A percentile compares a stretch with the other conserved stretches of the same genome.
These are phyloP conservation scores for Delichon dasypus DNA, from an alignment of 2,797 vertebrate genomes.

Conservation along the genomic window DNA sequence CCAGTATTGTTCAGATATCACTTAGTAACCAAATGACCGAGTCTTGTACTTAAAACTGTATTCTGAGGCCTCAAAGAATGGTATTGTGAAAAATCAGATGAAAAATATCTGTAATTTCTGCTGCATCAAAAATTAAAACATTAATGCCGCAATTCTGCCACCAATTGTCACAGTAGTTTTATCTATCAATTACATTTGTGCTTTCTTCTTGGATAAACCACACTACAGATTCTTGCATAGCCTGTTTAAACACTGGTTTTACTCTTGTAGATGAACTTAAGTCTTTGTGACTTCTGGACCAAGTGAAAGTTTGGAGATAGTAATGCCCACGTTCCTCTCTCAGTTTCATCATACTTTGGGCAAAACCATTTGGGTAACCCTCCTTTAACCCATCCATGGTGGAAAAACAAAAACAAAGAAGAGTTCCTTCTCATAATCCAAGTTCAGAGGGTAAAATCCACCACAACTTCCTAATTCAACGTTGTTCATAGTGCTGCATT, in stretches of 20 bases:
- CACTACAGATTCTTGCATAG: background rate
- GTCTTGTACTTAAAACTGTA: background rate
- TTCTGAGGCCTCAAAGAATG: background rate
- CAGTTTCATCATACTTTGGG: background rate
- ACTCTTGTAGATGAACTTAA: background rate
- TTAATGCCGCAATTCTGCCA: background rate
- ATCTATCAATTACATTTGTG: background rate
- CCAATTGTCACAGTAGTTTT: background rate
- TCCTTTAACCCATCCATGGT: background rate
- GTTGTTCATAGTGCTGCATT: rapidly evolving
- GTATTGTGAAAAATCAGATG: background rate
- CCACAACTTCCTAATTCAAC: background rate
- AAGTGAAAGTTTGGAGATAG: background rate
- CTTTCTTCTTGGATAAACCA: background rate
- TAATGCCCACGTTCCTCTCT: background rate
- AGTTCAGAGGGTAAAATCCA: background rate
- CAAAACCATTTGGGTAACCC: background rate
- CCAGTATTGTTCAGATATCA: background rate
- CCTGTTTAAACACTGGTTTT: background rate
- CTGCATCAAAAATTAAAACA: background rate
- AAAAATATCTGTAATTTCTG: background rate
- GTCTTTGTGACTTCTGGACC: background rate
- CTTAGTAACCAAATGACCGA: background rate
- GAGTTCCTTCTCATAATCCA: background rate
- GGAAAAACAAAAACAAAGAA: background rate